phyloP scores from a whole-genome alignment of 2,113 vertebrate species.

The Epinephelus cyanopodus region DNA sequence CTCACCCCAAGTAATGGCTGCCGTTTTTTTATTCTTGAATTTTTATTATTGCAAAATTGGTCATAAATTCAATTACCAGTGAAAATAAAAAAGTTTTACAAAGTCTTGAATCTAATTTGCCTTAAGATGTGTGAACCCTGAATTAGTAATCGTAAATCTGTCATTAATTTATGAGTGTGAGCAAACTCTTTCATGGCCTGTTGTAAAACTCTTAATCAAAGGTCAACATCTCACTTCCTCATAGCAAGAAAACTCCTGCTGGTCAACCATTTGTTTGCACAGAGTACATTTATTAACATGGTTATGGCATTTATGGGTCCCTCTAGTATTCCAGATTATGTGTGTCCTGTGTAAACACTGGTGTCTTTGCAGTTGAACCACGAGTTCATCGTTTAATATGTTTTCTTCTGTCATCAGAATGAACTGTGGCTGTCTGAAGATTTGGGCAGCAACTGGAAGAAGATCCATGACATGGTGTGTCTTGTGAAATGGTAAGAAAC shows the following conservation, averaged over 20 bases:
- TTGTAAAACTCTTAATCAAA: conserved; percentile 25
- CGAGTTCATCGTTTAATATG: neutral
- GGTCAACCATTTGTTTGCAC: conserved; percentile 43
- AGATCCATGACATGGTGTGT: conserved; percentile 90
- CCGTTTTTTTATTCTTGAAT: too few relatives aligned
- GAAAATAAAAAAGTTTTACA: too few relatives aligned
- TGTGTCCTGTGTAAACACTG: neutral
- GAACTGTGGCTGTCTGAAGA: conserved; percentile 92
- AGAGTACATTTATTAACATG: conserved; percentile 35
- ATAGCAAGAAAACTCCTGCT: neutral
- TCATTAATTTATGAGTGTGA: neutral
- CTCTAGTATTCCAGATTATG: neutral
- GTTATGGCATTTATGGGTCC: neutral
- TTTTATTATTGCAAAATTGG: too few relatives aligned
- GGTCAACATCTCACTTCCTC: neutral
- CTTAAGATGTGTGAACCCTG: too few relatives aligned
- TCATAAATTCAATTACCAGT: too few relatives aligned
- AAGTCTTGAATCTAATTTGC: too few relatives aligned
- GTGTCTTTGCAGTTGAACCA: neutral
- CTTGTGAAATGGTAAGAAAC: conserved; percentile 92
- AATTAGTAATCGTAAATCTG: neutral
- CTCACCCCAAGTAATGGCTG: too few relatives aligned
- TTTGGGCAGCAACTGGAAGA: conserved; percentile 89
- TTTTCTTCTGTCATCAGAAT: conserved; percentile 81
- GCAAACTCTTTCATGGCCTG: neutral